Evolutionary conservation across 1,140 invertebrate species (phyloP).

Genomic region (Chrysomallon squamiferum): DNA sequence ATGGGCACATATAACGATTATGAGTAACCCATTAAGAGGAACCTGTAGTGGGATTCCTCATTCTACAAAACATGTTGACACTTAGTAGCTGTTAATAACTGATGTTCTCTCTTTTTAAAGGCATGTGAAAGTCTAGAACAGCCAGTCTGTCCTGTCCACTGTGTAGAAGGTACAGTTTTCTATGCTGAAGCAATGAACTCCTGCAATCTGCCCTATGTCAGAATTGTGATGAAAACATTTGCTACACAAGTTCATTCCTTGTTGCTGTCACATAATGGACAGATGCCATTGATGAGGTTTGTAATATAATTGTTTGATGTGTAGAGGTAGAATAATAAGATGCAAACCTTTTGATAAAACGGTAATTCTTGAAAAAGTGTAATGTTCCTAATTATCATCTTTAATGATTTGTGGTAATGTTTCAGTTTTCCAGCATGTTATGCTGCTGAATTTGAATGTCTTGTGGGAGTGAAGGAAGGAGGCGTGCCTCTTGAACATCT

Average conservation of each 20-base stretch:
- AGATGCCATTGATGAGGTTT: constrained; percentile 76
- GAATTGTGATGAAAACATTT: constrained; percentile 73
- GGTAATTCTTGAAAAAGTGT: too few species aligned
- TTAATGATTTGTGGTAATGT: neutral
- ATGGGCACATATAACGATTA: too few species aligned
- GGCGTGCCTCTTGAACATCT: constrained; percentile 87
- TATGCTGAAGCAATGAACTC: constrained; percentile 54
- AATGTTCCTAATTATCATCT: too few species aligned
- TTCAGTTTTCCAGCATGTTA: constrained; percentile 80
- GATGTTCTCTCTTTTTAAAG: constrained; percentile 17
- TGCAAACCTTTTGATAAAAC: too few species aligned
- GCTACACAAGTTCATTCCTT: constrained; percentile 72
- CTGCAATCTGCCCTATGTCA: constrained; percentile 74
- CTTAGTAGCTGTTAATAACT: too few species aligned
- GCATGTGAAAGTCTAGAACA: constrained; percentile 52
- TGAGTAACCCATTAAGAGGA: too few species aligned
- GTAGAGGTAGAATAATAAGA: too few species aligned
- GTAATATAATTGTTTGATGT: too few species aligned
- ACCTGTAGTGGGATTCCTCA: too few species aligned
- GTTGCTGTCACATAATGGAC: constrained; percentile 74
- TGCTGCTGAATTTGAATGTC: constrained; percentile 71
- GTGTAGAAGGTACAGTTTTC: constrained; percentile 48
- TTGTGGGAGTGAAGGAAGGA: constrained; percentile 61
- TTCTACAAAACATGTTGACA: too few species aligned
- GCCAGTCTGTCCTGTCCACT: constrained; percentile 64